Evolutionary conservation across 2,888 invertebrate species (phyloP), one percentile per base, ranked within the genome.

Genomic region (Morinoia aosen): DNA sequence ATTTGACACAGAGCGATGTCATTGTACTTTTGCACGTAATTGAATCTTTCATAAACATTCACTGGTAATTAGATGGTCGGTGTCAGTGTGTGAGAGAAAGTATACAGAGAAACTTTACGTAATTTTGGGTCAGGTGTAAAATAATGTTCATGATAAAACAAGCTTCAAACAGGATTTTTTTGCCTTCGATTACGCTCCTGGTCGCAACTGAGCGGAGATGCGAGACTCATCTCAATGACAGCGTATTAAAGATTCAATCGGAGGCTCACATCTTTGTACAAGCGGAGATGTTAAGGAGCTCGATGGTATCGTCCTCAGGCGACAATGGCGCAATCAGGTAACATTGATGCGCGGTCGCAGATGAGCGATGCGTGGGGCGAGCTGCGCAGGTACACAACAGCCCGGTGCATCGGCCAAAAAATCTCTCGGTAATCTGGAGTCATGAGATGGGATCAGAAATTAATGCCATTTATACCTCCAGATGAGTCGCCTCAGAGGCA

Each of bases 291-390:
- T 90, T 90, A 90, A 40, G 40, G 40, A 90, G 90, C 40, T 48
- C 39, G 90, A 90, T 90, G 40, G 90, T 90, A 90, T 90, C 90
- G 90, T 19, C 12, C 90, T 12, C 90, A 12, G 76, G 90, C 90
- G 16, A 90, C 90, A 90, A 90, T 90, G 90, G 40, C 19, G 90
- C 90, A 90, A 90, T 90, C 90, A 90, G 90, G 90, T 39, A 90
- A 90, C 90, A 90, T 90, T 90, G 90, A 90, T 90, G 40, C 40
- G n/a, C 40, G 40, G 90, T 16, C 39, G 8, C 39, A 39, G 90
- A 90, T 90, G 90, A 90, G 90, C 90, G 39, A 90, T 90, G 90
- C 40, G 76, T 90, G 48, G 14, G 90, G 40, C 40, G 39, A 39
- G 48, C 10, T 40, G 88, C n/a, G 88, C 39, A 25, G 88, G 12